Conservation (phyloP, 2,888 invertebrate species). For the Limenitis camilla region DNA sequence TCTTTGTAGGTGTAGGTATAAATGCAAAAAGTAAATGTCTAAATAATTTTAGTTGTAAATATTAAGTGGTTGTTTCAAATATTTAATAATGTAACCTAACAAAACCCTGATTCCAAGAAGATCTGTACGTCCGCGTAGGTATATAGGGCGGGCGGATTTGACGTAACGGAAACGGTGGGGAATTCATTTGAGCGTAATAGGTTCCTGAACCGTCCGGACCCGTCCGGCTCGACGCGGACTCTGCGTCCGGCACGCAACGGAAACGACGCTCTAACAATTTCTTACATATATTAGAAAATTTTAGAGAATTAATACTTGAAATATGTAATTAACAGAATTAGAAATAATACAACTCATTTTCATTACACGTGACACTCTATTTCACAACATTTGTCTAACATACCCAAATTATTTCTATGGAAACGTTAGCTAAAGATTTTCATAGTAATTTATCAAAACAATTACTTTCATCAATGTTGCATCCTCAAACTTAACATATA, state of each 20-base stretch:
- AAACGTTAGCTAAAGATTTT: no score
- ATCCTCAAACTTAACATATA: no score
- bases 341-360: no score
- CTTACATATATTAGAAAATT: conserved; percentile 11
- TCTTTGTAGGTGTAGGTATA: no score
- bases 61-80: neutral
- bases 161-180: conserved; percentile 68
- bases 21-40: no score
- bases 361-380: no score
- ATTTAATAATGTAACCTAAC: neutral
- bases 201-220: conserved; percentile 67
- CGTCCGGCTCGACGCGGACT: conserved; percentile 52
- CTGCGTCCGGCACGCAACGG: conserved; percentile 48
- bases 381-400: no score
- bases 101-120: conserved; percentile 3
- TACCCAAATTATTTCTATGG: no score
- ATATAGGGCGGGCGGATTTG: conserved; percentile 54
- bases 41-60: no score
- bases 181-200: conserved; percentile 75
- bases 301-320: conserved; percentile 4
- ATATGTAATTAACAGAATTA: no score
- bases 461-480: no score
- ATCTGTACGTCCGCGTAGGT: neutral
- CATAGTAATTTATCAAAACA: no score
- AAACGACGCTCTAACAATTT: conserved; percentile 16